A percentile compares a stretch with the other conserved stretches of the same genome.
phyloP scores from a whole-genome alignment of 2,888 invertebrate species.

The Marasmarcha lunaedactyla region DNA sequence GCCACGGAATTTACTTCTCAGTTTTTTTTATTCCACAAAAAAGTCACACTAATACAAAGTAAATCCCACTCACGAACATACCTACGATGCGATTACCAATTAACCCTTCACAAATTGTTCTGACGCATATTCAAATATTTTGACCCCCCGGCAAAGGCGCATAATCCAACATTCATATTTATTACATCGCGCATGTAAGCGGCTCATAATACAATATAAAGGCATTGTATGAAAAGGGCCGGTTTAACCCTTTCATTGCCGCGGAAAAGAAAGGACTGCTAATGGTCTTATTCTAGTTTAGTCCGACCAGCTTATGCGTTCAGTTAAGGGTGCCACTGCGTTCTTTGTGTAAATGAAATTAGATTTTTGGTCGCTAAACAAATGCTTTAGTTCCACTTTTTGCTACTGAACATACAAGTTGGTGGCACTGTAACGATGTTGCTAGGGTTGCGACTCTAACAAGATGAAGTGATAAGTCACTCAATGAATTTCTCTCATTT shows the following conservation, averaged over 20 bases:
- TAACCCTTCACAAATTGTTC: conserved; percentile 63
- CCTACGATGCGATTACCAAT: conserved; percentile 29
- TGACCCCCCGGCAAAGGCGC: conserved; percentile 62
- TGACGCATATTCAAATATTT: conserved; percentile 65
- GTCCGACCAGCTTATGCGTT: too few species aligned
- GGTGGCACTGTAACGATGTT: conserved; percentile 57
- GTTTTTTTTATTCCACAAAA: too few species aligned
- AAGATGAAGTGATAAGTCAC: conserved; percentile 63
- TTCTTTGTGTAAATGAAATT: too few species aligned
- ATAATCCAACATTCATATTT: conserved; percentile 69
- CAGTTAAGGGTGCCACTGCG: too few species aligned
- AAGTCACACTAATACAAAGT: too few species aligned
- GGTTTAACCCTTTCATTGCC: conserved; percentile 62
- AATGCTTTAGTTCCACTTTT: too few species aligned
- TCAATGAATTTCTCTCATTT: conserved; percentile 46
- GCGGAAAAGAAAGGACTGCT: conserved; percentile 65
- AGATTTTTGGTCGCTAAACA: too few species aligned
- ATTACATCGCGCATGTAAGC: conserved; percentile 67
- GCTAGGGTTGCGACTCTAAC: conserved; percentile 47
- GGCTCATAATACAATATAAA: conserved; percentile 57
- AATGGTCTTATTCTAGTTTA: conserved; percentile 69
- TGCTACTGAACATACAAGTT: too few species aligned
- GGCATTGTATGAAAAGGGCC: conserved; percentile 54
- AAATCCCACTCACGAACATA: too few species aligned
- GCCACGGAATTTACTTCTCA: too few species aligned